A percentile compares a stretch with the other conserved stretches of the same genome.
Conservation (phyloP, 2,113 vertebrate genomes). For the Tragulus kanchil region DNA sequence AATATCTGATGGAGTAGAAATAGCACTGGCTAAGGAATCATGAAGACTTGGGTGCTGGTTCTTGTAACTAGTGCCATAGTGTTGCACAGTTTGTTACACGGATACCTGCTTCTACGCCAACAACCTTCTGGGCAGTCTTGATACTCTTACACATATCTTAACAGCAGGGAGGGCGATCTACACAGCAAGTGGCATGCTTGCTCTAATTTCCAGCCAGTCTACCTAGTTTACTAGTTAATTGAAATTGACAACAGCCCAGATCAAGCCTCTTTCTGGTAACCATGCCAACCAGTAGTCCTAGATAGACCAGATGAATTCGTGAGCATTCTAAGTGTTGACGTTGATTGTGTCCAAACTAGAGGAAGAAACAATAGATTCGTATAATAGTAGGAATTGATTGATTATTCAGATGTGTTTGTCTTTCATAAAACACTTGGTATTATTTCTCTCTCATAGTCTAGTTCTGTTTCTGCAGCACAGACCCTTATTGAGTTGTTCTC, state of each 20-base stretch:
- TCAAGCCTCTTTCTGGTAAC: not conserved
- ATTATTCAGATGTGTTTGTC: not conserved
- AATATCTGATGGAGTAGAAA: not conserved
- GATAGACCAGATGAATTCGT: not conserved
- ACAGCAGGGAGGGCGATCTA: not conserved
- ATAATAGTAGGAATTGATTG: not conserved
- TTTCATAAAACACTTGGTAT: not conserved
- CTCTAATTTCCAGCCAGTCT: not conserved
- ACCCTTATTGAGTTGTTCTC: not conserved
- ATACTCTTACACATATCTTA: not conserved
- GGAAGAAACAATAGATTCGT: not conserved
- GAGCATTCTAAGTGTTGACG: not conserved
- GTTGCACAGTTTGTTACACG: not conserved
- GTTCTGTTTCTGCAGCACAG: not conserved
- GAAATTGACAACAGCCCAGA: not conserved
- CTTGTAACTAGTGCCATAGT: not conserved
- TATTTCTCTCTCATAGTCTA: not conserved
- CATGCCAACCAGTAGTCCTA: not conserved
- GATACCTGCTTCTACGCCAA: not conserved
- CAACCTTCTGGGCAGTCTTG: not conserved
- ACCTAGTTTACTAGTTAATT: not conserved
- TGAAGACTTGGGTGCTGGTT: not conserved
- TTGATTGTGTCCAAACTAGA: not conserved
- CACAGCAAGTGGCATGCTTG: not conserved
- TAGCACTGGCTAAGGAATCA: not conserved